Percentiles rank a stretch among this genome's conserved stretches.
These are phyloP conservation scores for Chitala chitala DNA, from an alignment of 2,113 vertebrate species.

Conservation along the genomic window DNA sequence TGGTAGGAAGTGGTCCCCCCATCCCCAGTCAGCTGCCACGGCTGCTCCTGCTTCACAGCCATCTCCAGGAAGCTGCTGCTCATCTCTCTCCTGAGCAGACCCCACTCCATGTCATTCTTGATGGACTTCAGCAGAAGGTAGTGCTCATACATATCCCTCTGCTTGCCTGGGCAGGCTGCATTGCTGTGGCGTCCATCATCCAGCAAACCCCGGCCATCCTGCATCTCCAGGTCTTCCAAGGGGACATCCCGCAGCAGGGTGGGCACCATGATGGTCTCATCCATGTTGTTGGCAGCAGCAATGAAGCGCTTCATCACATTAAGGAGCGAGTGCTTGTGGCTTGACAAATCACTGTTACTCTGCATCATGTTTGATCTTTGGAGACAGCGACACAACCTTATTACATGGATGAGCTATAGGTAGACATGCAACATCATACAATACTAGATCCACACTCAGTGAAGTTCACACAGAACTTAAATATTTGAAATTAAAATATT, in stretches of 20 bases:
- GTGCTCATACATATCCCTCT: slow-evolving; percentile 73
- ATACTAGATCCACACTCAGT: too few species aligned
- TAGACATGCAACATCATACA: too few species aligned
- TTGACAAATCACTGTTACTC: slow-evolving; percentile 51
- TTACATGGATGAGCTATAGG: background rate
- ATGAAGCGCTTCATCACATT: slow-evolving; percentile 74
- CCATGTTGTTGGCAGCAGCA: slow-evolving; percentile 72
- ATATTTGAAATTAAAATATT: too few species aligned
- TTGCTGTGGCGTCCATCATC: slow-evolving; percentile 39
- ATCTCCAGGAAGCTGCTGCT: slow-evolving; percentile 65
- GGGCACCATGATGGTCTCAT: slow-evolving; percentile 74
- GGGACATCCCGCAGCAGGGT: slow-evolving; percentile 65
- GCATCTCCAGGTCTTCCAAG: slow-evolving; percentile 63
- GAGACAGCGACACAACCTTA: too few species aligned
- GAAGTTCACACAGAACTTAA: too few species aligned
- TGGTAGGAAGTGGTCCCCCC: slow-evolving; percentile 22
- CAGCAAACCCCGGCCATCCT: slow-evolving; percentile 26
- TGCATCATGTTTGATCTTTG: slow-evolving; percentile 61
- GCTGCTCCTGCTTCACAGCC: slow-evolving; percentile 62
- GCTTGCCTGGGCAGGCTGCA: slow-evolving; percentile 53
- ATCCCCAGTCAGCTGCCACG: slow-evolving; percentile 39
- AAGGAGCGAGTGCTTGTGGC: slow-evolving; percentile 69
- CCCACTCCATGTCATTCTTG: slow-evolving; percentile 74
- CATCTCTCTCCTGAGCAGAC: slow-evolving; percentile 61
- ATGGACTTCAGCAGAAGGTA: slow-evolving; percentile 72